These are phyloP conservation scores for Australoheros facetus DNA, from an alignment of 2,797 vertebrate genomes.

Conservation along the genomic window DNA sequence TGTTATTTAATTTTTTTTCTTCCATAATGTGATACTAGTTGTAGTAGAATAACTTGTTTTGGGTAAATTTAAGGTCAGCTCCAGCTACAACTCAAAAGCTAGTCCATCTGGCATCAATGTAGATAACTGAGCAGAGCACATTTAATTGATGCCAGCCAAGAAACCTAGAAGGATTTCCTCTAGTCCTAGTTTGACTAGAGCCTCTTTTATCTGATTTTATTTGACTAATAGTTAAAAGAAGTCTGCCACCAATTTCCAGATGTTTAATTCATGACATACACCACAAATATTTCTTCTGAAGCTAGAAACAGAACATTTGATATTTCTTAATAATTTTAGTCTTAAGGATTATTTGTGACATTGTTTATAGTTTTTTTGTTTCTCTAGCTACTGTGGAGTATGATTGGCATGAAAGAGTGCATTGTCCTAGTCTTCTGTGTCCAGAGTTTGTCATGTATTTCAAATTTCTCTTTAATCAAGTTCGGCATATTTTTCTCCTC, in stretches of 20 bases:
- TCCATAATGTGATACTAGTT: not conserved
- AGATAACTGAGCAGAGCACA: not conserved
- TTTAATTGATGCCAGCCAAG: not conserved
- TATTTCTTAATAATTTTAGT: not conserved
- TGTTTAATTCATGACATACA: not conserved
- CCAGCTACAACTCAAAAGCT: not conserved
- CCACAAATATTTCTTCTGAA: not conserved
- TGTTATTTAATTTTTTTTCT: slow-evolving; percentile 17
- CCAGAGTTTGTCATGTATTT: not conserved
- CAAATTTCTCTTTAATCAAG: not conserved
- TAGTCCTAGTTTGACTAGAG: not conserved
- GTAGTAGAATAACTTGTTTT: not conserved
- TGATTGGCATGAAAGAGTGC: not conserved
- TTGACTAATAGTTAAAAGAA: slow-evolving; percentile 2
- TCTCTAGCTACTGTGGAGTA: not conserved
- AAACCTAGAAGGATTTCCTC: not conserved
- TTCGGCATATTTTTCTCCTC: slow-evolving; percentile 28
- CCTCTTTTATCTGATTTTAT: not conserved
- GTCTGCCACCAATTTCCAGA: not conserved
- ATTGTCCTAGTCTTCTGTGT: not conserved
- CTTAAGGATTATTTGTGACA: not conserved
- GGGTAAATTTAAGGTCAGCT: not conserved
- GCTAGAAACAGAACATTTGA: not conserved
- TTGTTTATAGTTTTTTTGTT: not conserved
- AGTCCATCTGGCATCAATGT: not conserved